Percentiles rank a stretch among this genome's conserved stretches.
phyloP scores from a whole-genome alignment of 2,888 invertebrate species.

The Polydrusus pterygomalis region DNA sequence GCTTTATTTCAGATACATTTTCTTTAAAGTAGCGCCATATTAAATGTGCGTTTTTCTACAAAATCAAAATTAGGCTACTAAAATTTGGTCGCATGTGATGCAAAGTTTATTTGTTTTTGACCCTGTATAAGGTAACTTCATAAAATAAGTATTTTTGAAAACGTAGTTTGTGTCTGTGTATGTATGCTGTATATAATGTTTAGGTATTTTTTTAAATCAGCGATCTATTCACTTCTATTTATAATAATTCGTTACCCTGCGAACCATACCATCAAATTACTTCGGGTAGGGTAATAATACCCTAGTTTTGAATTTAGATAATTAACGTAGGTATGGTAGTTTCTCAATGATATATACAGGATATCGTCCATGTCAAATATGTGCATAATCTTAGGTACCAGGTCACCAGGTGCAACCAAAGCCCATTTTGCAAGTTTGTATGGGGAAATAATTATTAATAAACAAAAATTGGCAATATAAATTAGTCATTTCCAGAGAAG shows the following conservation, averaged over 20 bases:
- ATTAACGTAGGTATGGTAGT: background rate
- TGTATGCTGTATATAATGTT: background rate
- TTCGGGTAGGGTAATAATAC: constrained; percentile 2
- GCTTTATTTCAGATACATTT: no score
- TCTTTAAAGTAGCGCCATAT: no score
- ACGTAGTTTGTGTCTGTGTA: background rate
- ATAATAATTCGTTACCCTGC: background rate
- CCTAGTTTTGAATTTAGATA: constrained; percentile 19
- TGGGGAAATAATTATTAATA: constrained; percentile 21
- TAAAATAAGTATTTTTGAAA: no score
- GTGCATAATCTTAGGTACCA: constrained; percentile 19
- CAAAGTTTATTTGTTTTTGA: no score
- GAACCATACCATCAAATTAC: background rate
- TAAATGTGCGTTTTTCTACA: no score
- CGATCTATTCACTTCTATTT: background rate
- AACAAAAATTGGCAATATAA: background rate
- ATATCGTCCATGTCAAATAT: constrained; percentile 19
- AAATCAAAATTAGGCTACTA: no score
- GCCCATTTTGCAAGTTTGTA: background rate
- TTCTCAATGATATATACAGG: constrained; percentile 14
- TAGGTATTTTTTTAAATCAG: background rate
- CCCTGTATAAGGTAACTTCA: no score
- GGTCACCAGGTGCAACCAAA: background rate
- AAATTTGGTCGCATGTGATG: no score
- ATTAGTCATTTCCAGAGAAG: constrained; percentile 2